These are phyloP conservation scores for Corythornis vintsioides DNA, from an alignment of 2,113 vertebrate genomes.

Conservation along the genomic window DNA sequence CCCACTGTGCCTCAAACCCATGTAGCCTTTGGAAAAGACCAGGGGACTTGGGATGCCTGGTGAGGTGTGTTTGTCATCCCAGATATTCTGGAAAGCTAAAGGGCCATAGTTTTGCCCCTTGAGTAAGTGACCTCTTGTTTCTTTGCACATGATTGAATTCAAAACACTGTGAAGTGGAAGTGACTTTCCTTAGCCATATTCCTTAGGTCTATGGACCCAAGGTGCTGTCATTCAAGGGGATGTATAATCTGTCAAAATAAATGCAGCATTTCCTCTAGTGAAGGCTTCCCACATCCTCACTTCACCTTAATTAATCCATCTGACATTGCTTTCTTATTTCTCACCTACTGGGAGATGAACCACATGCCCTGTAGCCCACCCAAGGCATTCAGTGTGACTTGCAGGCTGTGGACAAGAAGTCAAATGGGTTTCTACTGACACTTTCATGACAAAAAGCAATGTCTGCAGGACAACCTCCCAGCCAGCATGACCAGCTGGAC, in stretches of 20 bases:
- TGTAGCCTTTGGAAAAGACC: not conserved
- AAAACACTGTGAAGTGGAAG: not conserved
- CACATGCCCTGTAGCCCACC: not conserved
- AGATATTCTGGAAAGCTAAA: not conserved
- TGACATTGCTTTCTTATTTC: not conserved
- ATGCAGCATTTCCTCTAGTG: not conserved
- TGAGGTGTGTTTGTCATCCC: not conserved
- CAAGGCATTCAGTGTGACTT: not conserved
- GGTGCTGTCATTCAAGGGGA: not conserved
- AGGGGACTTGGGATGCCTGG: not conserved
- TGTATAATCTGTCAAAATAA: not conserved
- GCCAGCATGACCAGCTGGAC: fast-evolving
- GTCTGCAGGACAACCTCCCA: fast-evolving
- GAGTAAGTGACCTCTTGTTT: not conserved
- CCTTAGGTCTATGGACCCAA: not conserved
- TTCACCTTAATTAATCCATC: not conserved
- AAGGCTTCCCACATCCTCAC: not conserved
- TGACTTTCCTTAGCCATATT: not conserved
- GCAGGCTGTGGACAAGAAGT: not conserved
- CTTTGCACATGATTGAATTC: not conserved
- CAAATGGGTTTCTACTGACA: fast-evolving
- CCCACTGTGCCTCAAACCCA: fast-evolving
- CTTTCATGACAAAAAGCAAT: fast-evolving
- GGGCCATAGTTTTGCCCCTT: not conserved
- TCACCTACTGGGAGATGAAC: not conserved